phyloP scores from a whole-genome alignment of 1,140 invertebrate genomes.

The Drosophila nigrodunni region DNA sequence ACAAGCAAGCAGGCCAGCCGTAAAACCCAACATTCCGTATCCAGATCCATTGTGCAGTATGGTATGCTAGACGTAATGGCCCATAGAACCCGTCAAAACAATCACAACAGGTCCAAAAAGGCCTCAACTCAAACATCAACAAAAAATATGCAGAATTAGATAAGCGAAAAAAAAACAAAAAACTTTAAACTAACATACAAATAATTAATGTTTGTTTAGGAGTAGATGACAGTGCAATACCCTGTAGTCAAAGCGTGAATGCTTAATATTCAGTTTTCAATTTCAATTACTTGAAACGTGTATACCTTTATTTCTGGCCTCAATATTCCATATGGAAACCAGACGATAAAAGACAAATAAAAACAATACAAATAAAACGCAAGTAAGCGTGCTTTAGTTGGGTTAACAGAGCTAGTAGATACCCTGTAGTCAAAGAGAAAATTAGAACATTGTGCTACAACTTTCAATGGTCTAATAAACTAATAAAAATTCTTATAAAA shows the following conservation, averaged over 20 bases:
- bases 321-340: slow-evolving; percentile 45
- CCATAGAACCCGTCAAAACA: slow-evolving; percentile 37
- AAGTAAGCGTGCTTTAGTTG: neutral
- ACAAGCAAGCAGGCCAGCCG: slow-evolving; percentile 25
- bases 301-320: slow-evolving; percentile 7
- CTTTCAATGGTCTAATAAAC: no score
- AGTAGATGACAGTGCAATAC: slow-evolving; percentile 5
- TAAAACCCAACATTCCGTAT: slow-evolving; percentile 35
- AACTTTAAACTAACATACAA: slow-evolving; percentile 29
- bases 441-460: no score
- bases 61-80: slow-evolving; percentile 32
- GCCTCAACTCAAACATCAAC: slow-evolving; percentile 46
- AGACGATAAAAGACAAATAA: slow-evolving; percentile 45
- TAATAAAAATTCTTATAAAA: no score
- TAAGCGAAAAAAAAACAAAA: slow-evolving; percentile 37
- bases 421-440: slow-evolving; percentile 7
- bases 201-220: neutral
- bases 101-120: slow-evolving; percentile 40
- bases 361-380: slow-evolving; percentile 29
- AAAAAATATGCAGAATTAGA: slow-evolving; percentile 47
- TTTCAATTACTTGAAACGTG: slow-evolving; percentile 35
- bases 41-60: slow-evolving; percentile 17
- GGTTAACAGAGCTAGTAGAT: neutral
- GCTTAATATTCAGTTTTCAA: slow-evolving; percentile 18
- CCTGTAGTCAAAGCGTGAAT: slow-evolving; percentile 4